These are phyloP conservation scores for Tipula vernalis DNA, from an alignment of 2,888 invertebrate species.

Conservation along the genomic window DNA sequence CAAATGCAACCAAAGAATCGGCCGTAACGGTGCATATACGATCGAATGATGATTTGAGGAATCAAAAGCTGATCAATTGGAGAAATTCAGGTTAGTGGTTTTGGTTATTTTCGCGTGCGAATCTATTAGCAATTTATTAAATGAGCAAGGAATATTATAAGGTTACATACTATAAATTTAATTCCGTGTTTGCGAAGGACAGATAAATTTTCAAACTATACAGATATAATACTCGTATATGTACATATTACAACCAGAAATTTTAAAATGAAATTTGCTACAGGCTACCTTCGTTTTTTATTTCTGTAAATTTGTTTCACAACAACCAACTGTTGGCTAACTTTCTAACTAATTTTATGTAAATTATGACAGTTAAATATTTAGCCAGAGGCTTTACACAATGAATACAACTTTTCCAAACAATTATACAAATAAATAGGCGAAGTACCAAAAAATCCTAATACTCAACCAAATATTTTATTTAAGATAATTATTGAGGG, in stretches of 20 bases:
- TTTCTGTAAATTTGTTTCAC: not conserved
- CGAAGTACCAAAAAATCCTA: too few relatives aligned
- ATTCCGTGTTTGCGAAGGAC: not conserved
- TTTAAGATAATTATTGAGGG: too few relatives aligned
- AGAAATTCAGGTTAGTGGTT: constrained; percentile 23
- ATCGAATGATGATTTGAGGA: constrained; percentile 31
- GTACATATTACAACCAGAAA: too few relatives aligned
- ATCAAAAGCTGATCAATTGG: constrained; percentile 32
- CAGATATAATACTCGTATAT: too few relatives aligned
- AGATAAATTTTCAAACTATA: too few relatives aligned
- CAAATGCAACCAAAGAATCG: constrained; percentile 29
- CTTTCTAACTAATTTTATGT: not conserved
- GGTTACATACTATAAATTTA: not conserved
- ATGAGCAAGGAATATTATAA: not conserved
- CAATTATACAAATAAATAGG: not conserved
- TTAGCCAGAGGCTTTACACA: not conserved
- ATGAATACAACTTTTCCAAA: not conserved
- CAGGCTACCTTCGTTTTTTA: not conserved
- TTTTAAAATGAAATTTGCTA: not conserved
- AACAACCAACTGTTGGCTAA: not conserved
- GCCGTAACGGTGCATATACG: constrained; percentile 28
- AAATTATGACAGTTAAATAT: not conserved
- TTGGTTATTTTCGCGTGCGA: not conserved
- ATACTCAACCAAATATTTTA: too few relatives aligned
- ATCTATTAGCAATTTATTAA: not conserved